phyloP scores from a whole-genome alignment of 1,140 invertebrate species.

The Procambarus virginalis region DNA sequence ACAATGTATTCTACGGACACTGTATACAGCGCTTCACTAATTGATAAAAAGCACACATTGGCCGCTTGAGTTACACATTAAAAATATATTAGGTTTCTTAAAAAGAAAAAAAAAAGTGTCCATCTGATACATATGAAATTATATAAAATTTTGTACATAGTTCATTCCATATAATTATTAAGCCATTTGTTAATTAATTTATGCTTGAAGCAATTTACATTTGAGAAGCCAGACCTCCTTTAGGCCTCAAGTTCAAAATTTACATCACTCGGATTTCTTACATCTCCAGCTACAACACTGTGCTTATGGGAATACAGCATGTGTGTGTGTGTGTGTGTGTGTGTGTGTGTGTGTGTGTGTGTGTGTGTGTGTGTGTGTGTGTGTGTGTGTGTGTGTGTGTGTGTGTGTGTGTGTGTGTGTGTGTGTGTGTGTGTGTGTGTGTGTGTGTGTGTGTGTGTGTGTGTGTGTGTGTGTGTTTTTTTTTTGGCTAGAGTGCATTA shows the following conservation, averaged over 20 bases:
- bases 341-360: no score
- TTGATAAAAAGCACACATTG: conserved; percentile 12
- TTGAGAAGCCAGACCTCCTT: not conserved
- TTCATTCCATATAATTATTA: not conserved
- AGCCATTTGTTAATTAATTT: conserved; percentile 6
- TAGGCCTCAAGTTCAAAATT: not conserved
- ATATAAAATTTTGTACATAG: conserved; percentile 29
- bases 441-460: no score
- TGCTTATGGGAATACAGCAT: not conserved
- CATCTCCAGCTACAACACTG: not conserved
- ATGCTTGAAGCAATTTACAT: conserved; percentile 23
- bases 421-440: no score
- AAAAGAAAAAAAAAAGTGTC: not conserved
- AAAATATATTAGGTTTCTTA: conserved; percentile 26
- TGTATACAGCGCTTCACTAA: conserved; percentile 4
- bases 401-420: no score
- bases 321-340: no score
- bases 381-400: no score
- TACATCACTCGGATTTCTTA: not conserved
- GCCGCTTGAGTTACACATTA: conserved; percentile 26
- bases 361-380: no score
- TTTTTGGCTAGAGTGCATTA: not conserved
- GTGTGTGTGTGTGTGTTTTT: not conserved
- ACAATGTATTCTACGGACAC: conserved; percentile 1
- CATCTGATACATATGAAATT: conserved; percentile 17